Base-by-base conservation (phyloP, 2,797 vertebrate species). In the Todus mexicanus region DNA sequence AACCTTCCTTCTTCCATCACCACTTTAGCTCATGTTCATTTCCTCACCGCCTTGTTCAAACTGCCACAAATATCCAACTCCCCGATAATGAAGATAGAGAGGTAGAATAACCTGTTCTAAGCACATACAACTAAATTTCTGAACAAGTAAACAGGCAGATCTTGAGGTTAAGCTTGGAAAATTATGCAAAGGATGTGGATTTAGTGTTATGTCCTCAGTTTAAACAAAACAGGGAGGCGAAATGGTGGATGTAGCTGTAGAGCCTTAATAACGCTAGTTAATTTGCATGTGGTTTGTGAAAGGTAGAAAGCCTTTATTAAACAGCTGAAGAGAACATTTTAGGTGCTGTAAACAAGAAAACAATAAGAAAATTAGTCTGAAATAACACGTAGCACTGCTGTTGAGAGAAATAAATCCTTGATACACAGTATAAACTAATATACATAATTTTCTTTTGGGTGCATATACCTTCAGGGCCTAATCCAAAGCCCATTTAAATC, bases 401-500 rank as follows among this genome's bases (percentile, higher is more conserved):
- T 84, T 86, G 27, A 82, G 73, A 81, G 71, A 88, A 96, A 91
- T 91, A 94, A 94, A 93, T 86, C 80, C 83, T 64, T 73, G 48
- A 91, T 86, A 90, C 51, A 89, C 90, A 91, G 88, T 93, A 66
- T 78, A 92, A 94, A 94, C 90, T 90, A 93, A 86, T 94, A 92
- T 70, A 84, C 91, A 90, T 96, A 88, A 96, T 96, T 96, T 96
- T 83, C 87, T 84, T 89, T 87, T 70, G 72, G 79, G 61, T 91
- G 59, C 79, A 29, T 88, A 56, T 51, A 50, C 83, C 90, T 93
- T 88, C 70, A 90, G 77, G 76, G 63, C 71, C 76, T 95, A 91
- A 96, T 94, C 77, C 91, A 95, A 91, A 94, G 27, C 83, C 43
- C 80, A 86, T 93, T 95, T 92, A 88, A 96, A 91, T 90, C 56